Evolutionary conservation across 2,113 vertebrate species (phyloP), one percentile per base, ranked within the genome.

Genomic region (Carassius auratus): DNA sequence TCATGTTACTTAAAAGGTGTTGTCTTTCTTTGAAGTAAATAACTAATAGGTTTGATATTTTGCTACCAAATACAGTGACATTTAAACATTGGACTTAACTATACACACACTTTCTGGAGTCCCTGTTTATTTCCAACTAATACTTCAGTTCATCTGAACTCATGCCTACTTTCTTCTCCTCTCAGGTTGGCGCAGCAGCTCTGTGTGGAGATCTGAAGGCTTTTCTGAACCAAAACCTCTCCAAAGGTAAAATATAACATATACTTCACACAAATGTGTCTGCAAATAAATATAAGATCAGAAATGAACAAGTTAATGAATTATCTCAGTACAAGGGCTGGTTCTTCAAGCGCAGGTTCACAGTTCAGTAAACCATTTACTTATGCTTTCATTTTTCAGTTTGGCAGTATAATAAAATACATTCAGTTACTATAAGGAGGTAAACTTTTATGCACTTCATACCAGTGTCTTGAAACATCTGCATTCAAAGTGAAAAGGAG

Each of bases 161-260:
- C 8, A 45, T 55, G 9, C 45, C 3, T 8, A 21, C n/a, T 84
- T 2, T 77, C 30, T 62, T 42, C 73, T 66, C 13, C 36, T 30
- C 42, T 55, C 38, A 90, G 90, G 76, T 88, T 84, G 86, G 86
- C 23, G 74, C 86, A 57, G 55, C 87, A 62, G 30, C 86, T 84
- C 73, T 90, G 30, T 90, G 88, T 86, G 88, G 86, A 71, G 90
- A 90, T 75, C 84, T 90, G 80, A 90, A 90, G 85, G 88, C 86
- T 15, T 89, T 89, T 76, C 21, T 89, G 10, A 86, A 77, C 76
- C 88, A 88, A 14, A 89, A 83, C 55, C 82, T 90, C 19, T 55
- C 85, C 10, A 90, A 90, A 88, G 88, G 90, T 90, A 88, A 87
- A 77, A 38, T 8, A 21, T 8, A 3, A 66, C 33, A 68, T 17